A percentile compares a stretch with the other conserved stretches of the same genome.
phyloP scores from a whole-genome alignment of 2,797 vertebrate genomes.

The Cirrhinus molitorella region DNA sequence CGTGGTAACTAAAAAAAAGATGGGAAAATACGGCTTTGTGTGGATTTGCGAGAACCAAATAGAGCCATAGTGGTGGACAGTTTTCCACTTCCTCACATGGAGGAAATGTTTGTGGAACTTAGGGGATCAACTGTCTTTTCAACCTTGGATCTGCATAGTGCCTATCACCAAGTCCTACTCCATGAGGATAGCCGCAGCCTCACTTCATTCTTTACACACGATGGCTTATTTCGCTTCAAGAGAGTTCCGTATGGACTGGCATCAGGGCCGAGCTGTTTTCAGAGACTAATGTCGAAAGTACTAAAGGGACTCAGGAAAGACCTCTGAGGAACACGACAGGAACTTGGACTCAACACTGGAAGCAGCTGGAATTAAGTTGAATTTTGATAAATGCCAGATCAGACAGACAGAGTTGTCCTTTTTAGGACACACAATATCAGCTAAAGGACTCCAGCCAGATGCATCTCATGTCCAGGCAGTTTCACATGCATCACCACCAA shows the following conservation, averaged over 20 bases:
- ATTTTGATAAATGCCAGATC: background rate
- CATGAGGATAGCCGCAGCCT: too few species aligned
- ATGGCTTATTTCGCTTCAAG: too few species aligned
- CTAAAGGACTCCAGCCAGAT: background rate
- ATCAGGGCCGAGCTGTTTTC: too few species aligned
- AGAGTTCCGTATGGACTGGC: too few species aligned
- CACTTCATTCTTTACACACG: too few species aligned
- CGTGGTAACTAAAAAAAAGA: constrained; percentile 6
- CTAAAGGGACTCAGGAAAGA: constrained; percentile 7
- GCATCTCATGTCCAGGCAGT: too few species aligned
- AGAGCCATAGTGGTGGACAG: background rate
- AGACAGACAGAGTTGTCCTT: background rate
- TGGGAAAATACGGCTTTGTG: background rate
- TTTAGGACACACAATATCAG: background rate
- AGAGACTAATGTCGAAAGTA: too few species aligned
- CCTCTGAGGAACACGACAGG: background rate
- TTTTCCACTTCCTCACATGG: constrained; percentile 3
- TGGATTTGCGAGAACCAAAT: background rate
- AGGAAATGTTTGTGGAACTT: background rate
- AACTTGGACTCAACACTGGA: background rate
- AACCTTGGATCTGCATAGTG: background rate
- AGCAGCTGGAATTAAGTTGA: background rate
- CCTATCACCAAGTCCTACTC: too few species aligned
- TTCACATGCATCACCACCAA: too few species aligned
- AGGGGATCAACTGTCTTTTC: background rate